Base-by-base conservation (phyloP, 2,888 invertebrate genomes). In the Clivina fossor region DNA sequence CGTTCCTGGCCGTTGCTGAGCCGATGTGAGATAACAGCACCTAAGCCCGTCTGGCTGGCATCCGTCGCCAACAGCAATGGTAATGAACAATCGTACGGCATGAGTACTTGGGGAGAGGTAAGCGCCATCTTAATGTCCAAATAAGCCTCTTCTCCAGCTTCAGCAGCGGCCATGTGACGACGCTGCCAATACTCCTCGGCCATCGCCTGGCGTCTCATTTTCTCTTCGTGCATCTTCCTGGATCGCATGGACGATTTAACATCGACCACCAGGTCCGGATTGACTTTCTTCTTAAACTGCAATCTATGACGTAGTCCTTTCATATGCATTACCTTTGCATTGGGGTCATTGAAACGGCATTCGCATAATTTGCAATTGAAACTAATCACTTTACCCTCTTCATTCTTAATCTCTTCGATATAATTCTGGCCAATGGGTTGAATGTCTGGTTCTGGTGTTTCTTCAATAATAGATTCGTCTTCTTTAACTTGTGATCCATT, bases 281-380 rank as follows among this genome's bases (percentile, higher is more conserved):
- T 83, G 11, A 94, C 89, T 75, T 93, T 93, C 68, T 93, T 93
- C 80, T 99, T 99, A 75, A 95, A 99, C 72, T 96, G 94, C 60
- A 98, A 81, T 20, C 99, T 82, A 75, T 99, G 99, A 7, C 98
- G 81, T 19, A 98, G 83, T 28, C 99, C 99, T 76, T 97, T 97
- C 90, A 98, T 93, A 76, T 99, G 99, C 94, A 98, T 97, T 76
- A 98, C 96, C 79, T 99, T 99, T 64, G 99, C 99, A 76, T 98
- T 97, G 51, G 96, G 96, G 79, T 99, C 99, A 76, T 96, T 98
- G 79, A 99, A 99, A 69, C 93, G 91, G 78, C 99, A 99, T 74
- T 99, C 97, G 76, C 99, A 99, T 16, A 98, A 80, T 76, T 97
- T 97, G 77, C 98, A 98, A 77, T 95, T 94, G 77, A 96, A 98